Evolutionary conservation across 2,113 vertebrate species (phyloP).

Genomic region (Megaceryle torquata): DNA sequence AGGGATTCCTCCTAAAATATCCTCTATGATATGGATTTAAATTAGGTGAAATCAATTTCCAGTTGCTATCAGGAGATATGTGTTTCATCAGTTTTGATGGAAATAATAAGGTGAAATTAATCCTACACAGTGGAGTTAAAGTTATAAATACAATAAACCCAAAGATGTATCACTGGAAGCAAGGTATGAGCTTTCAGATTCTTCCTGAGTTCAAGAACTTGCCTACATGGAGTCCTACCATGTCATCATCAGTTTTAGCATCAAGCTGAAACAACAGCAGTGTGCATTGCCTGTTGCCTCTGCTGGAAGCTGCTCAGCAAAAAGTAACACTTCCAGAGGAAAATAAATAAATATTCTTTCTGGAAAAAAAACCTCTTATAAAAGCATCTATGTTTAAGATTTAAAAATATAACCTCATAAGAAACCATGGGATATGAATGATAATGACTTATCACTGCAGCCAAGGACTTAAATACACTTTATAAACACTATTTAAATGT

Average conservation of each 20-base stretch:
- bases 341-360: not conserved
- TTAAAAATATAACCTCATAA: not conserved
- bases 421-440: slow-evolving; percentile 9
- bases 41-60: not conserved
- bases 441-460: slow-evolving; percentile 6
- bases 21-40: not conserved
- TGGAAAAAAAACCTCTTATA: slow-evolving; percentile 4
- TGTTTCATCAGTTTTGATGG: not conserved
- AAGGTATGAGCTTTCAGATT: not conserved
- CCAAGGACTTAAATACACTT: not conserved
- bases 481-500: slow-evolving; percentile 12
- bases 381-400: not conserved
- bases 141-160: not conserved
- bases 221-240: not conserved
- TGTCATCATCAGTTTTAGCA: not conserved
- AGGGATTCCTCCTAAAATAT: not conserved
- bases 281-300: not conserved
- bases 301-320: not conserved
- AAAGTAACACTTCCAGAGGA: not conserved
- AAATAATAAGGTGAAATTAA: not conserved
- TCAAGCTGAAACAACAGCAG: rapidly evolving
- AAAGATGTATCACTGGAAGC: not conserved
- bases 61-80: rapidly evolving
- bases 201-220: not conserved
- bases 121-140: not conserved